phyloP scores from a whole-genome alignment of 2,888 invertebrate genomes.

The Colletes collaris region DNA sequence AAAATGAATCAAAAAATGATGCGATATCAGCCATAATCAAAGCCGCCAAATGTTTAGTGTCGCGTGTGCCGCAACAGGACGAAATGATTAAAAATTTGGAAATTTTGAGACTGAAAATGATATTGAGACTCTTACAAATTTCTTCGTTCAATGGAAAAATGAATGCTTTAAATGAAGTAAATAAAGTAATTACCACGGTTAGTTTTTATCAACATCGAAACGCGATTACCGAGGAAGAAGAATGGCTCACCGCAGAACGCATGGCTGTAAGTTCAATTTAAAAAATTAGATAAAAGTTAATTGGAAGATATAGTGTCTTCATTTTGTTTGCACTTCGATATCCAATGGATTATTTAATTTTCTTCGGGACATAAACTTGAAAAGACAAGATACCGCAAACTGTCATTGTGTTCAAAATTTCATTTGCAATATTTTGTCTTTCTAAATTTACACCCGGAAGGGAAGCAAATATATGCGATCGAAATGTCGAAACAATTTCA shows the following conservation, averaged over 20 bases:
- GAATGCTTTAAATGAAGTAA: constrained; percentile 99
- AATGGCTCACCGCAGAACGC: constrained; percentile 96
- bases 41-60: constrained; percentile 94
- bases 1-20: constrained; percentile 97
- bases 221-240: constrained; percentile 90
- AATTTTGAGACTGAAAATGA: constrained; percentile 98
- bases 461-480: too few species aligned
- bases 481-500: too few species aligned
- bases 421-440: background rate
- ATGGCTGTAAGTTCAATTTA: constrained; percentile 90
- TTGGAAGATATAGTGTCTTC: too few species aligned
- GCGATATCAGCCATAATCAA: constrained; percentile 97
- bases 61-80: constrained; percentile 93
- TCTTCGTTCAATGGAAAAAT: constrained; percentile 99
- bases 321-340: too few species aligned
- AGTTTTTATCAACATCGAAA: constrained; percentile 93
- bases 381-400: too few species aligned
- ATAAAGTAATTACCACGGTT: constrained; percentile 96
- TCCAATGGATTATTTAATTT: too few species aligned
- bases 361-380: too few species aligned
- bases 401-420: background rate
- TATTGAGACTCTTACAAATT: constrained; percentile 95
- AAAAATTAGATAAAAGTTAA: constrained; percentile 21
- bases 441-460: too few species aligned
- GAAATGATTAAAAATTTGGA: constrained; percentile 92